These are phyloP conservation scores for Uloborus plumipes DNA, from an alignment of 2,888 invertebrate genomes.

Conservation along the genomic window DNA sequence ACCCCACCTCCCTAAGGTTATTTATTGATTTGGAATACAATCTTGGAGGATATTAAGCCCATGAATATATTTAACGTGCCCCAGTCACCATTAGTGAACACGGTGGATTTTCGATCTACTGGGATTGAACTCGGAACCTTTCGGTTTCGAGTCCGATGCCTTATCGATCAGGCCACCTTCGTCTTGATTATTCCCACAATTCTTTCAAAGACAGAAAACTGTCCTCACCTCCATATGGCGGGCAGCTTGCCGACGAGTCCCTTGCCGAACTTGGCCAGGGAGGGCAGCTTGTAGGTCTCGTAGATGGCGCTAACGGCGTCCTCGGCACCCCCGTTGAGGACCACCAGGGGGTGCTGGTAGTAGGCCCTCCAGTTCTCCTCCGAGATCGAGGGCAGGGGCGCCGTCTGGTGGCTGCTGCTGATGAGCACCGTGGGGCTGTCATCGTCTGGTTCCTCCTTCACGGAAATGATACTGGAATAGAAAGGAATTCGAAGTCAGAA, in stretches of 20 bases:
- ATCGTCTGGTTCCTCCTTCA: constrained; percentile 50
- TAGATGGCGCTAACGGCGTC: constrained; percentile 23
- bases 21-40: too few relatives aligned
- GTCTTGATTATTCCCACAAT: too few relatives aligned
- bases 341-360: constrained; percentile 40
- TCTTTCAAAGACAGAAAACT: background rate
- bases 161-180: too few relatives aligned
- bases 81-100: too few relatives aligned
- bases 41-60: too few relatives aligned
- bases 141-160: too few relatives aligned
- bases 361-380: constrained; percentile 60
- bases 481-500: background rate
- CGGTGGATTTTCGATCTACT: too few relatives aligned
- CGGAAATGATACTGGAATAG: constrained; percentile 22
- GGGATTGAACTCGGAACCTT: too few relatives aligned
- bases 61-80: too few relatives aligned
- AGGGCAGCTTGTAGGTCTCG: constrained; percentile 47
- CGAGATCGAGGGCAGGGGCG: constrained; percentile 43
- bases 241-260: constrained; percentile 48
- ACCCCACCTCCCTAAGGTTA: too few relatives aligned
- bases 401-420: background rate
- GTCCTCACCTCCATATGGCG: constrained; percentile 48
- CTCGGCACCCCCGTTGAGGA: constrained; percentile 10
- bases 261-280: constrained; percentile 53
- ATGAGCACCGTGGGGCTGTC: constrained; percentile 30